These are phyloP conservation scores for Clarias macrocephalus DNA, from an alignment of 2,113 vertebrate genomes.

Conservation along the genomic window DNA sequence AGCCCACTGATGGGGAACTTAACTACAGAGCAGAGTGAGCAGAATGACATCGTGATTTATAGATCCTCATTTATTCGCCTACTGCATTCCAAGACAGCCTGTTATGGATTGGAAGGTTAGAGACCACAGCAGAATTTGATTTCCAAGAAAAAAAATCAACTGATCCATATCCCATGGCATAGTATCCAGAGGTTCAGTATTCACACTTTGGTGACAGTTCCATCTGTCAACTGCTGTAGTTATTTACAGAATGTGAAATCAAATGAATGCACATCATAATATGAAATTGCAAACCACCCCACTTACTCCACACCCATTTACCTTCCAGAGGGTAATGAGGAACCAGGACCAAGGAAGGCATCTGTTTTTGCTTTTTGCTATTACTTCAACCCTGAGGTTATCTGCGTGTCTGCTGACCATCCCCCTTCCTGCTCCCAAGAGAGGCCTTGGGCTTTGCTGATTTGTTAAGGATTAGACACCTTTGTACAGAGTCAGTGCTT, in stretches of 20 bases:
- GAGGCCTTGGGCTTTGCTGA: conserved; percentile 12
- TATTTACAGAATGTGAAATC: not conserved
- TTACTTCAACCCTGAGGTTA: conserved; percentile 24
- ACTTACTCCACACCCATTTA: not conserved
- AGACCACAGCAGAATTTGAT: conserved; percentile 12
- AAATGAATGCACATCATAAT: not conserved
- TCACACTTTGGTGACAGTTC: not conserved
- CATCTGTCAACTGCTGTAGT: not conserved
- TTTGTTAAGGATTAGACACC: conserved; percentile 53
- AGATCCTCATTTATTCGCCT: conserved; percentile 1
- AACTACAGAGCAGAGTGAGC: not conserved
- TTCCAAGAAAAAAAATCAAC: not conserved
- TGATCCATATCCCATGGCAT: not conserved
- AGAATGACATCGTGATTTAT: conserved; percentile 22
- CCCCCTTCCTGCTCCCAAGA: conserved; percentile 27
- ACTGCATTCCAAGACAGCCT: not conserved
- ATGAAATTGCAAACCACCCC: not conserved
- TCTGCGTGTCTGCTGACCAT: not conserved
- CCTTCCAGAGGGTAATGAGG: conserved; percentile 1
- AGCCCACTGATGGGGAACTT: not conserved
- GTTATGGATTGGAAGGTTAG: conserved; percentile 15
- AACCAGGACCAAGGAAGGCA: not conserved
- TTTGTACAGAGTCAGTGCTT: not conserved
- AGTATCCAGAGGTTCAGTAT: not conserved
- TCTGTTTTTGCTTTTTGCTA: conserved; percentile 31